These are phyloP conservation scores for Neolamprologus devosi DNA, from an alignment of 2,113 vertebrate species.

Conservation along the genomic window DNA sequence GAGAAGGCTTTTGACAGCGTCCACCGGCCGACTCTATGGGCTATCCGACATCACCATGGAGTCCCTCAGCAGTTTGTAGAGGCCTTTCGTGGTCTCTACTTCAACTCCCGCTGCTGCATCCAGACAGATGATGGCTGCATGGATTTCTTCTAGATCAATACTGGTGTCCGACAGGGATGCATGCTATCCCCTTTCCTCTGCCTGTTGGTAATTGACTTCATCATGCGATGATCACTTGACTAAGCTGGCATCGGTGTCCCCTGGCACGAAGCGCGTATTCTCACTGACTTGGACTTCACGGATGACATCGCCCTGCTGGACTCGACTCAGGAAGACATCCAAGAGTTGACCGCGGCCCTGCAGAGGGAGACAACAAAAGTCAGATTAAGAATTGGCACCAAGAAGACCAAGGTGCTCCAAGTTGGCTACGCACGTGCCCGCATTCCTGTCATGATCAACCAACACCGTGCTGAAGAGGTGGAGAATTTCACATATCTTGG, in stretches of 20 bases:
- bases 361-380: not conserved
- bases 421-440: not conserved
- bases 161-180: not conserved
- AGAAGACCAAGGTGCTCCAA: not conserved
- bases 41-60: not conserved
- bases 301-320: not conserved
- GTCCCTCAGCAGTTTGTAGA: not conserved
- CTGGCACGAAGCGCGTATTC: rapidly evolving
- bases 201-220: not conserved
- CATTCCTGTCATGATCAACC: not conserved
- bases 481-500: not conserved
- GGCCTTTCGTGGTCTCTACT: not conserved
- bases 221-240: not conserved
- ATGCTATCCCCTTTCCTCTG: not conserved
- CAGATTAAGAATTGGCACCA: not conserved
- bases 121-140: not conserved
- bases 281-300: not conserved
- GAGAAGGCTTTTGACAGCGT: not conserved
- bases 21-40: not conserved
- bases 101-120: not conserved
- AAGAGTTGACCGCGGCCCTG: not conserved
- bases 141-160: not conserved
- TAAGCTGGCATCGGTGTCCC: not conserved
- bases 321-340: not conserved
- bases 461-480: not conserved